Percentiles rank a stretch among this genome's conserved stretches.
Conservation (phyloP, 2,113 vertebrate species). For the Erythrocercus mccallii region DNA sequence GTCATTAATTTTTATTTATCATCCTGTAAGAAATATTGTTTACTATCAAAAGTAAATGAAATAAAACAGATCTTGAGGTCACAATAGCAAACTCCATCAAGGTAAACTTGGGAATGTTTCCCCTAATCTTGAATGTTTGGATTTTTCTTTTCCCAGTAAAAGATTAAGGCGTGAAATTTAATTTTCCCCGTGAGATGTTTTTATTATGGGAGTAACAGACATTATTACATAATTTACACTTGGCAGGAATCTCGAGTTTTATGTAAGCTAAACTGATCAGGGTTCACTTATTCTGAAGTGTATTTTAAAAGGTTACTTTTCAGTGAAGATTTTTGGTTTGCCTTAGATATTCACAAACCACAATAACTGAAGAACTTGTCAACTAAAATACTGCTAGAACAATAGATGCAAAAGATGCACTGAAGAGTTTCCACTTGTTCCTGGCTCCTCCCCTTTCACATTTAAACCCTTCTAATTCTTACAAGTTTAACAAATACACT, state of each 20-base stretch:
- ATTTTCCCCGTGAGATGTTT: not conserved
- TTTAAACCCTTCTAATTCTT: not conserved
- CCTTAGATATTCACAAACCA: not conserved
- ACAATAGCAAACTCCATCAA: not conserved
- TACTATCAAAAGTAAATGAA: not conserved
- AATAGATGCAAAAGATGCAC: not conserved
- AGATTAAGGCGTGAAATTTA: not conserved
- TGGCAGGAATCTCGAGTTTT: not conserved
- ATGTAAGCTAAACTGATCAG: not conserved
- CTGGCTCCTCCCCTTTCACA: not conserved
- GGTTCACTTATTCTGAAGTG: not conserved
- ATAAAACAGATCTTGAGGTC: not conserved
- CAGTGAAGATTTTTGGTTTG: not conserved
- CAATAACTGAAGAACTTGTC: not conserved
- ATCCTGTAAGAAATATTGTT: not conserved
- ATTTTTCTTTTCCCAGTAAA: not conserved
- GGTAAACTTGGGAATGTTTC: not conserved
- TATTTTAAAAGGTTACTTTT: not conserved
- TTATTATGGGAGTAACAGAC: not conserved
- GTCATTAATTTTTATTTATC: not conserved
- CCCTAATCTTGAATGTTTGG: not conserved
- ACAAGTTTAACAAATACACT: not conserved
- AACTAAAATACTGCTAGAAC: not conserved
- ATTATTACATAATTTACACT: slow-evolving; percentile 3
- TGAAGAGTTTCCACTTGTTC: not conserved